Evolutionary conservation across 2,888 invertebrate species (phyloP).

Genomic region (Sepioteuthis lessoniana): DNA sequence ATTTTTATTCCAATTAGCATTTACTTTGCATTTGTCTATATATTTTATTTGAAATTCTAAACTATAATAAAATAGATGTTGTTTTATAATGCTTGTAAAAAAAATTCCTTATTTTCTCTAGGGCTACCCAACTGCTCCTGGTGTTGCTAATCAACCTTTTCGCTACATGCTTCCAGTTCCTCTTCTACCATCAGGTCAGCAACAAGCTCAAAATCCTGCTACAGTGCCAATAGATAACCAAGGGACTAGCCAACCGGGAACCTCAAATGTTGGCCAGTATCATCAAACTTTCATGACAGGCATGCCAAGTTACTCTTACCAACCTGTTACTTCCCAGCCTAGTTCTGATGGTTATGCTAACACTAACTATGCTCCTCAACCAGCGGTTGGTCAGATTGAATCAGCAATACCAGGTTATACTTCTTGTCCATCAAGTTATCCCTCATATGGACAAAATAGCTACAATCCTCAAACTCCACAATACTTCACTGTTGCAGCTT

Average conservation of each 20-base stretch:
- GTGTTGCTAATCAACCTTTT: constrained; percentile 58
- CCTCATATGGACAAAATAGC: constrained; percentile 48
- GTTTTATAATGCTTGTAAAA: too few relatives aligned
- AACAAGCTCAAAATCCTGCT: constrained; percentile 43
- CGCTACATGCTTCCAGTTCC: constrained; percentile 60
- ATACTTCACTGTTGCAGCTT: constrained; percentile 42
- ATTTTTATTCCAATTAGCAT: too few relatives aligned
- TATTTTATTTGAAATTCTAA: too few relatives aligned
- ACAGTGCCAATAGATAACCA: constrained; percentile 44
- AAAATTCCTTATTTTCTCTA: constrained; percentile 52
- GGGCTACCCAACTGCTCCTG: constrained; percentile 58
- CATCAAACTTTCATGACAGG: constrained; percentile 46
- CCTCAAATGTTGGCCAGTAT: constrained; percentile 45
- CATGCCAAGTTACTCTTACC: constrained; percentile 43
- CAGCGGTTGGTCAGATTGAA: constrained; percentile 39
- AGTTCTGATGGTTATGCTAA: constrained; percentile 34
- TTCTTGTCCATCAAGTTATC: constrained; percentile 45
- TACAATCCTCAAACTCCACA: constrained; percentile 44
- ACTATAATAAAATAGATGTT: too few relatives aligned
- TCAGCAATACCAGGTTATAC: constrained; percentile 39
- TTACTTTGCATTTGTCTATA: too few relatives aligned
- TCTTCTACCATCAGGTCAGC: constrained; percentile 41
- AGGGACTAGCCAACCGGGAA: constrained; percentile 37
- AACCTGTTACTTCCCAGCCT: constrained; percentile 37
- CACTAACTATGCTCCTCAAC: constrained; percentile 41